Base-by-base conservation (phyloP, 1,140 invertebrate species). In the Diorhabda elongata region DNA sequence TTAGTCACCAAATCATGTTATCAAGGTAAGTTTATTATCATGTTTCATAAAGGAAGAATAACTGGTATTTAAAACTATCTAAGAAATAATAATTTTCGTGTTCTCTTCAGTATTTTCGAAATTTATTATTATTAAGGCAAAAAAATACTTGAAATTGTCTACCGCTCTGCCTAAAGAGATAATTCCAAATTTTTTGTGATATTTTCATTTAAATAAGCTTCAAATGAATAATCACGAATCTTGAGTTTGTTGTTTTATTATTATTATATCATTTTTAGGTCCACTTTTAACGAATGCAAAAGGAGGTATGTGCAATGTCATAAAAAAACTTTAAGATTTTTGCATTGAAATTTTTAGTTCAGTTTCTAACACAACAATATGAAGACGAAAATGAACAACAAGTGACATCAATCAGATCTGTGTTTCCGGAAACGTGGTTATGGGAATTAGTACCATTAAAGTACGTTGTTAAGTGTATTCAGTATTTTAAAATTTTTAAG, bases 401-500 rank as follows among this genome's bases (percentile, higher is more conserved):
- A 8, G 77, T 76, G 3, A 65, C 77, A 0, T 77, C 76, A 3
- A 75, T 87, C 2, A 82, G 89, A 71, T 83, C 84, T 1, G 85
- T 84, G 73, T 91, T 90, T 75, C 89, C 89, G 3, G 88, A 90
- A 80, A 89, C 88, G 0, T 91, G 89, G 88, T 79, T 90, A 2
- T 91, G 88, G 87, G 85, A 89, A 70, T 74, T 90, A 42, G 78
- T 84, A 52, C 76, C 81, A 5, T 83, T 85, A 61, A 85, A 83
- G 87, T 89, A 81, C 26, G 26, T 26, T 26, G 26, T 26, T 26
- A 26, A 26, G 26, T 26, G 26, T 26, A 26, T 26, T 26, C 1
- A 26, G 26, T 26, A 26, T 26, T 26, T 26, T 26, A 26, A 26
- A 26, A 26, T 26, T 26, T 26, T 26, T 26, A 26, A 26, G 26